Percentiles rank a stretch among this genome's conserved stretches.
Evolutionary conservation across 2,797 vertebrate genomes (phyloP).

Genomic region (Betta splendens): DNA sequence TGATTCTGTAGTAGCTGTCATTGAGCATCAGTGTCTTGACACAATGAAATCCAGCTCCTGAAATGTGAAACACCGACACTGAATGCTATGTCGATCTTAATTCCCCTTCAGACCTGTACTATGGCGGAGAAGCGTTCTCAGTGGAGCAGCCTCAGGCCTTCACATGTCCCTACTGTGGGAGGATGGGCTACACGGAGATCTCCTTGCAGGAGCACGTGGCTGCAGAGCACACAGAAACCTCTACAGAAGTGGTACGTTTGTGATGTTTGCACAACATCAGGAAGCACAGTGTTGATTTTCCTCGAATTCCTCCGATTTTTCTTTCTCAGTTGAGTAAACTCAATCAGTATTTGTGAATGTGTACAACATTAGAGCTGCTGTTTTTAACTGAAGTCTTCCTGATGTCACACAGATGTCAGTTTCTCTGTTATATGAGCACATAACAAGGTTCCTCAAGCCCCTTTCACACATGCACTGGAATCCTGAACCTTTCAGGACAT

Average conservation of each 20-base stretch:
- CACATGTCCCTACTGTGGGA: constrained; percentile 98
- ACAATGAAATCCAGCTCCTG: background rate
- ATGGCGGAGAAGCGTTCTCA: constrained; percentile 98
- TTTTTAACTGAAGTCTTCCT: background rate
- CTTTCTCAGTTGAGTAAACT: constrained; percentile 1
- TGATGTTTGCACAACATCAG: constrained; percentile 29
- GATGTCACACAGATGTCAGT: too few species aligned
- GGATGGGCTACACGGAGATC: constrained; percentile 98
- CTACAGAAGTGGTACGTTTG: constrained; percentile 94
- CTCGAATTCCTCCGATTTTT: background rate
- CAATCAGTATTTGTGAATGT: constrained; percentile 2
- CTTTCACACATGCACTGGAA: too few species aligned
- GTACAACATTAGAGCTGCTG: background rate
- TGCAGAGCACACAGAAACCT: constrained; percentile 97
- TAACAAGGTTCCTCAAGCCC: too few species aligned
- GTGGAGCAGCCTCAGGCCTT: constrained; percentile 99
- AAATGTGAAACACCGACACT: background rate
- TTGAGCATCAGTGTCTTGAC: background rate
- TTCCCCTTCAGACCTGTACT: constrained; percentile 90
- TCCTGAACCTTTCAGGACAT: too few species aligned
- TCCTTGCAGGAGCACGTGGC: constrained; percentile 99
- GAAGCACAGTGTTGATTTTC: constrained; percentile 11
- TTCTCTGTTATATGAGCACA: too few species aligned
- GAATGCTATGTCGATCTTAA: constrained; percentile 26
- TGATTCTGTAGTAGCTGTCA: background rate